A percentile compares a stretch with the other conserved stretches of the same genome.
Conservation (phyloP, 2,113 vertebrate genomes). For the Deroptyus accipitrinus region DNA sequence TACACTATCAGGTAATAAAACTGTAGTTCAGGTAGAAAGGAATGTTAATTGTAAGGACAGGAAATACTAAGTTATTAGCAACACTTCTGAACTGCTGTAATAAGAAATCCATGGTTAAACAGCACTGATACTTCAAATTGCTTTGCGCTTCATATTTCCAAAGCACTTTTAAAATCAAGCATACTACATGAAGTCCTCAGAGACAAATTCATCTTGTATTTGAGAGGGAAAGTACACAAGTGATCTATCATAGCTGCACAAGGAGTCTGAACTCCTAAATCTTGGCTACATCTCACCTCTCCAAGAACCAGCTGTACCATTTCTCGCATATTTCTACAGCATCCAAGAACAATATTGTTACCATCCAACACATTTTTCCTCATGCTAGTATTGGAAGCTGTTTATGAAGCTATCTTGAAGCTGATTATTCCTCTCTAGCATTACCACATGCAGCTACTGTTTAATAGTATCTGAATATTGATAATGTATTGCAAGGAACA, state of each 20-base stretch:
- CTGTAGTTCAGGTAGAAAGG: neutral
- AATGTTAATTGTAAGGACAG: neutral
- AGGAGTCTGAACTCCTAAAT: neutral
- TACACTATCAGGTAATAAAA: neutral
- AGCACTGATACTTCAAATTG: neutral
- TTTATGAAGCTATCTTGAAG: neutral
- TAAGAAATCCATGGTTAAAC: neutral
- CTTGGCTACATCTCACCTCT: neutral
- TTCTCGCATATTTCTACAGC: neutral
- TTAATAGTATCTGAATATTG: neutral
- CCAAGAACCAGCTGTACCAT: conserved; percentile 3
- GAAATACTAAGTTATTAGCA: neutral
- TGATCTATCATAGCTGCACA: neutral
- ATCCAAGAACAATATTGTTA: neutral
- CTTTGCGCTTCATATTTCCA: neutral
- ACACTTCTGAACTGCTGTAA: neutral
- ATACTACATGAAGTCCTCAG: neutral
- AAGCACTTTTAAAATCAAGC: conserved; percentile 12
- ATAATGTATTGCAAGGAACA: neutral
- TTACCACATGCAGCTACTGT: neutral
- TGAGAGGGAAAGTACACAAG: conserved; percentile 23
- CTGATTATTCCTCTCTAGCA: neutral
- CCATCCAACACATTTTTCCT: neutral
- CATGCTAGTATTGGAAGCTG: neutral
- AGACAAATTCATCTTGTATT: neutral